Base-by-base conservation (phyloP, 1,140 invertebrate genomes). In the Zaprionus vittiger region DNA sequence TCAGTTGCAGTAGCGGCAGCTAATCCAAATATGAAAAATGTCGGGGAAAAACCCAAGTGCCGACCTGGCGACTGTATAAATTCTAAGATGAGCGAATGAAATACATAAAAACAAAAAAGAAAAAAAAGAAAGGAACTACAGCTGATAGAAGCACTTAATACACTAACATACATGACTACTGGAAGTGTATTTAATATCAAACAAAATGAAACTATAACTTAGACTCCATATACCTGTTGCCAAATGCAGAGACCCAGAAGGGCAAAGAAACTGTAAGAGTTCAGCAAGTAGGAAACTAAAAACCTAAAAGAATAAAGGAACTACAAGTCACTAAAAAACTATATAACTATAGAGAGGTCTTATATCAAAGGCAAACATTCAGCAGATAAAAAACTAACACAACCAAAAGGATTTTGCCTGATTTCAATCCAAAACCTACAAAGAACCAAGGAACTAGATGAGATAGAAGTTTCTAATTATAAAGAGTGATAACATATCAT, bases 11-110 rank as follows among this genome's bases (percentile, higher is more conserved):
- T 77, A 55, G 81, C 80, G 41, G 41, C 41, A 47, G 41, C 80
- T 87, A 87, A 87, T 89, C 83, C 84, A 83, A 81, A 76, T 81
- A 81, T 83, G 70, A 87, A 81, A 87, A 83, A 87, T 89, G 77
- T 85, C 73, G 62, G 80, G 69, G 80, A 80, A 80, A 84, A 70
- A 47, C 41, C 69, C 78, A 54, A 83, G 67, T 80, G 68, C 68
- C 38, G 63, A 49, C 31, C 49, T 65, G 44, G 78, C 15, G 31
- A 86, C 83, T 83, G 56, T 73, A 83, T 86, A 87, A 83, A 89
- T 89, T 86, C 80, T 86, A 80, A 80, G 84, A 49, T 73, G 83
- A 89, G 77, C 77, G 80, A 77, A 87, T 74, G 69, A 87, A 70
- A 70, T 63, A 59, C 52, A 57, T 56, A 66, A 54, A 17, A 47